These are phyloP conservation scores for Sphaeridia pumilis DNA, from an alignment of 2,888 invertebrate genomes.

Conservation along the genomic window DNA sequence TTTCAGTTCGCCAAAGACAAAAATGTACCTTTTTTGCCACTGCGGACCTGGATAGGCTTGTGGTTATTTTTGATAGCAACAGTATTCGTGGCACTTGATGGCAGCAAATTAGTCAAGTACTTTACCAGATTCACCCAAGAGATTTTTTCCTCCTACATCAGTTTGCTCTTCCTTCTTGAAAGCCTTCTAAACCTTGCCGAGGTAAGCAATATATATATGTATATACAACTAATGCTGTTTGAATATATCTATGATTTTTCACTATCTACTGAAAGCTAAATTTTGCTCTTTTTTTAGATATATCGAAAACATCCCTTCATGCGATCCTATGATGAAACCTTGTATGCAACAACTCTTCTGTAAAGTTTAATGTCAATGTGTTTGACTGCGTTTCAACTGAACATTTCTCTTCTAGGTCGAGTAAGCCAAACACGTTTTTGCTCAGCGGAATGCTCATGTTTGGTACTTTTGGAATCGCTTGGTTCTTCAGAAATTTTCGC, in stretches of 20 bases:
- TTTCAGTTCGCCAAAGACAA: constrained; percentile 67
- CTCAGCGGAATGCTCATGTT: constrained; percentile 44
- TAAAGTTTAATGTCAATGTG: background rate
- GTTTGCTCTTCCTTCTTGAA: constrained; percentile 87
- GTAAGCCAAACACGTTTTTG: constrained; percentile 46
- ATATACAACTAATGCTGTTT: background rate
- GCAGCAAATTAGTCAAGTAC: constrained; percentile 79
- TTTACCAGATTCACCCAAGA: constrained; percentile 94
- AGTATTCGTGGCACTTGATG: constrained; percentile 76
- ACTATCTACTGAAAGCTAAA: background rate
- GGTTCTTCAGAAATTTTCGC: constrained; percentile 43
- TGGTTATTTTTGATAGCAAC: constrained; percentile 81
- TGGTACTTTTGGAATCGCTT: constrained; percentile 46
- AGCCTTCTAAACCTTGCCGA: constrained; percentile 68
- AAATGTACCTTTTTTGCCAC: constrained; percentile 67
- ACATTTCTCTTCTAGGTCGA: background rate
- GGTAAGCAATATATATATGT: constrained; percentile 36
- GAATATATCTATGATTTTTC: background rate
- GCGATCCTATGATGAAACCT: background rate
- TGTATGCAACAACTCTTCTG: background rate
- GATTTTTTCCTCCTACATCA: constrained; percentile 91
- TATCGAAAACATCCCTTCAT: constrained; percentile 11
- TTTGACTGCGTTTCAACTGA: background rate
- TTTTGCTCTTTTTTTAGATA: constrained; percentile 6
- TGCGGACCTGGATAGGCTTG: constrained; percentile 83